Base-by-base conservation (phyloP, 2,888 invertebrate genomes). In the Leptopilina syphax region DNA sequence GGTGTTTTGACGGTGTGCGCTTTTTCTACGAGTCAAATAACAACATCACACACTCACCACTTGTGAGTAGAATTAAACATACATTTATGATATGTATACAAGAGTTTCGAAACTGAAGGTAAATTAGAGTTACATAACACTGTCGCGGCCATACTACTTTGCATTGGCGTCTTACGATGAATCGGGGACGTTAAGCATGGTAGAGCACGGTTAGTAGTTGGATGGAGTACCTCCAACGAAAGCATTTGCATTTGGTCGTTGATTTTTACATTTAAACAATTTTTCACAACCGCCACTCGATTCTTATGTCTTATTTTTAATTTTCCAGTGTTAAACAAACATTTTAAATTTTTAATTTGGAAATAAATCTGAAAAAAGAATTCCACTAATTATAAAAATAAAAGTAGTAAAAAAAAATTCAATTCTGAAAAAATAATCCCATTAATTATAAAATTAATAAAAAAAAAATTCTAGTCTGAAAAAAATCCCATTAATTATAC, bases 231-330 rank as follows among this genome's bases (percentile, higher is more conserved):
- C 73, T 5, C 73, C 73, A 54, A 57, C 57, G 73, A 73, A 73
- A 27, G 57, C 73, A 8, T 57, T n/a, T 73, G 73, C 73, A 73
- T 27, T 34, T 73, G 73, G 73, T 73, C 73, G 73, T 73, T 73
- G 73, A 57, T 57, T 73, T 73, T 73, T 73, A 34, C n/a, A 34
- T 13, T 41, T 4, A 7, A 13, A 3, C 13, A 34, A 4, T 12
- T 10, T 65, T 10, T 65, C 9, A 0, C 34, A 34, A 34, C 34
- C 3, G 4, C 34, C 34, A 34, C 34, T 34, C 18, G 18, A 18
- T 18, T 18, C 18, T 18, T 18, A 18, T 18, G 18, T 18, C 34
- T 34, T 34, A 34, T 34, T 34, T 3, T 34, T 34, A 34, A 34
- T 34, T 34, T 3, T 3, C 34, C 34, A 34, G 4, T 34, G 34